A percentile compares a stretch with the other conserved stretches of the same genome.
Conservation (phyloP, 2,797 vertebrate species). For the Tokudaia tokunoshimensis region DNA sequence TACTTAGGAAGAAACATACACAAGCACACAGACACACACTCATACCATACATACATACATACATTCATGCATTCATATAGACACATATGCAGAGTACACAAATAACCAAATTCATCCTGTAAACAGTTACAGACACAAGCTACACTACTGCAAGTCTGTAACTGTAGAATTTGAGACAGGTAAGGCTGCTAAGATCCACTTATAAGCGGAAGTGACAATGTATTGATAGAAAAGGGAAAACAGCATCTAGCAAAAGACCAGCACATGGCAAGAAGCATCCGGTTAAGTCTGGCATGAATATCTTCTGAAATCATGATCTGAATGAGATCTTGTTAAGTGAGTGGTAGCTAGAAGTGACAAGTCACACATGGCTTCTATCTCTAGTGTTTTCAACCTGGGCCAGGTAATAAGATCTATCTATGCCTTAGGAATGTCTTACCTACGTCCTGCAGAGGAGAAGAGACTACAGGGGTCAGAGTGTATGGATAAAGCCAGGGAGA, state of each 20-base stretch:
- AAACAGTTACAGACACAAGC: background rate
- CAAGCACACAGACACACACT: background rate
- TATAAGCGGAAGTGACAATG: background rate
- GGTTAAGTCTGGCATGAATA: background rate
- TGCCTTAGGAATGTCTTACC: background rate
- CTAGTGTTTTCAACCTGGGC: background rate
- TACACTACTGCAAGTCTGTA: background rate
- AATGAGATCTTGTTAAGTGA: background rate
- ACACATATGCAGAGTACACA: background rate
- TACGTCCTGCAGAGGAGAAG: background rate
- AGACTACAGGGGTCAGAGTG: background rate
- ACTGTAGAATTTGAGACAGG: background rate
- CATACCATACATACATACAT: background rate
- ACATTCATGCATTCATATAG: background rate
- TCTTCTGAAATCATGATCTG: background rate
- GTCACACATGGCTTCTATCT: background rate
- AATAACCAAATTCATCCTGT: background rate
- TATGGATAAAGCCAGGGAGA: background rate
- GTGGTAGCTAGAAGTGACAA: no score
- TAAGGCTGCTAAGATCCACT: background rate
- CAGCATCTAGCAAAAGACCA: background rate
- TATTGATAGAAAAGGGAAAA: background rate
- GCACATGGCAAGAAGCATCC: background rate
- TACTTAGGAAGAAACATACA: background rate
- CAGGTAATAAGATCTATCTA: background rate